These are phyloP conservation scores for Numenius arquata DNA, from an alignment of 2,113 vertebrate genomes.

Conservation along the genomic window DNA sequence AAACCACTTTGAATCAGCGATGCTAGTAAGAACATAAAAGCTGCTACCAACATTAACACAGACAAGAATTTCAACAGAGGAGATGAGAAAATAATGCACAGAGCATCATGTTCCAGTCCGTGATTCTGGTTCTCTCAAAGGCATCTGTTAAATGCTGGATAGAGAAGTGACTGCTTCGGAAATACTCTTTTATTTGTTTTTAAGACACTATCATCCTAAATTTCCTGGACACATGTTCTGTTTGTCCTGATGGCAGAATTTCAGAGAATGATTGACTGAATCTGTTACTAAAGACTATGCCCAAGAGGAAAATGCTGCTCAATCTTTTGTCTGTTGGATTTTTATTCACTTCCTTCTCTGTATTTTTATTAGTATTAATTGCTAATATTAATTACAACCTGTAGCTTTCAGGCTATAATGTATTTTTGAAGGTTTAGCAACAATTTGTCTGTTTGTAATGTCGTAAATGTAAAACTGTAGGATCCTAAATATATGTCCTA, in stretches of 20 bases:
- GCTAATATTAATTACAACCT: background rate
- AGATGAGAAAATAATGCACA: background rate
- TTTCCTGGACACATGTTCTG: background rate
- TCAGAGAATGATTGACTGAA: background rate
- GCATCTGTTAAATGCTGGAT: background rate
- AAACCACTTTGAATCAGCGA: background rate
- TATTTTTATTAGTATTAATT: background rate
- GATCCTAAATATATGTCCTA: background rate
- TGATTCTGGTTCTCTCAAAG: background rate
- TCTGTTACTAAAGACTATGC: background rate
- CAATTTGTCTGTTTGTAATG: background rate
- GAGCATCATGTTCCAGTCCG: background rate
- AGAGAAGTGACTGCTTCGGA: background rate
- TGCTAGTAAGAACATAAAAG: background rate
- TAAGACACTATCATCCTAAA: background rate
- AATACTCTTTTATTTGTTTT: background rate
- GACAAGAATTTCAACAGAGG: background rate
- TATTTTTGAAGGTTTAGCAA: background rate
- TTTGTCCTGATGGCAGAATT: background rate
- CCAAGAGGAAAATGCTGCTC: background rate
- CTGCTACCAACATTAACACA: background rate
- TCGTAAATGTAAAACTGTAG: background rate
- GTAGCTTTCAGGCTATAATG: background rate
- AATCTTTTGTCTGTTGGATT: background rate
- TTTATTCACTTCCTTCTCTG: background rate